These are phyloP conservation scores for Drosophila kanekoi DNA, from an alignment of 2,888 invertebrate species.

Conservation along the genomic window DNA sequence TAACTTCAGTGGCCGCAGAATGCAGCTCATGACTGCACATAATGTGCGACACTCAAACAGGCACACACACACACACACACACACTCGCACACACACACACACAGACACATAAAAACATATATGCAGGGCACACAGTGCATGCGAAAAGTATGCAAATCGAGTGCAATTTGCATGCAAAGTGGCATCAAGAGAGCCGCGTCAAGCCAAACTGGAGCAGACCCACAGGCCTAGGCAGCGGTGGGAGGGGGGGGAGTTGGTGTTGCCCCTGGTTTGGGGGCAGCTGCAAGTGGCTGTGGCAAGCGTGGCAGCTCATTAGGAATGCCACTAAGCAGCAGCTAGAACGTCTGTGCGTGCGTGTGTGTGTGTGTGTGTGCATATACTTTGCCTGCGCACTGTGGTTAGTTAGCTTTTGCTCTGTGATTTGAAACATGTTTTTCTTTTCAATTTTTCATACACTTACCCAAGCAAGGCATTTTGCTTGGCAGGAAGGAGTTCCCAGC, in stretches of 20 bases:
- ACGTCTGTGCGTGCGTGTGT: slow-evolving; percentile 17
- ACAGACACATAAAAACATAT: not conserved
- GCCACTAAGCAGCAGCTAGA: slow-evolving; percentile 23
- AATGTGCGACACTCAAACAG: slow-evolving; percentile 46
- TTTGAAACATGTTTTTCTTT: slow-evolving; percentile 12
- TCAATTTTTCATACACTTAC: slow-evolving; percentile 4
- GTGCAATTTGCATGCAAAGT: slow-evolving; percentile 77
- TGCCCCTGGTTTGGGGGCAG: not conserved
- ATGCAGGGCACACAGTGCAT: slow-evolving; percentile 59
- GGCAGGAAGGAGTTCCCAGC: not conserved
- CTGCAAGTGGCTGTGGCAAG: slow-evolving; percentile 27
- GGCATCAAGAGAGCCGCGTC: slow-evolving; percentile 63
- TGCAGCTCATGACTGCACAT: slow-evolving; percentile 58
- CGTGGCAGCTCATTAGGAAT: slow-evolving; percentile 60
- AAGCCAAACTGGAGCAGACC: slow-evolving; percentile 44
- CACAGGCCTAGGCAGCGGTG: not conserved
- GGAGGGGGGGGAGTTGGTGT: not conserved
- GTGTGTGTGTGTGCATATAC: slow-evolving; percentile 22
- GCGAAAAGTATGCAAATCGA: slow-evolving; percentile 75
- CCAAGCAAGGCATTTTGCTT: not conserved
- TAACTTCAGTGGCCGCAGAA: slow-evolving; percentile 40
- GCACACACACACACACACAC: slow-evolving; percentile 10
- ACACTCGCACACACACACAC: not conserved
- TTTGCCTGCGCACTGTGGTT: slow-evolving; percentile 39
- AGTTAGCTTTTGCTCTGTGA: slow-evolving; percentile 29